A percentile compares a stretch with the other conserved stretches of the same genome.
Evolutionary conservation across 2,888 invertebrate genomes (phyloP).

Genomic region (Nysson spinosus): DNA sequence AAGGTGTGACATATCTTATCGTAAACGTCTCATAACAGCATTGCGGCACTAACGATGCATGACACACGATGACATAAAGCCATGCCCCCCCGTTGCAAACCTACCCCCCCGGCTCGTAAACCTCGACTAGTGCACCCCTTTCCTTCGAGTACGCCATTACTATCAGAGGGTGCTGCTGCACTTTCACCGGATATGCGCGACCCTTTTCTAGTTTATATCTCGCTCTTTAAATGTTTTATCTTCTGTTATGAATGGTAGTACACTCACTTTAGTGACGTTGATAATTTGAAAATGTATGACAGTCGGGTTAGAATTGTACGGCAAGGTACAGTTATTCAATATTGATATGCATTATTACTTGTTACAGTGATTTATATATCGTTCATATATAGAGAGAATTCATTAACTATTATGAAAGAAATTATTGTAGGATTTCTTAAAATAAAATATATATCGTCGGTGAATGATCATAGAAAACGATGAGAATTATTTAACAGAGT

Average conservation of each 20-base stretch:
- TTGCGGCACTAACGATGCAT: conserved; percentile 72
- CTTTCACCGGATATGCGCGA: background rate
- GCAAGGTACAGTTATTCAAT: no score
- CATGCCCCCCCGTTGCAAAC: conserved; percentile 52
- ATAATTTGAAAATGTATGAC: no score
- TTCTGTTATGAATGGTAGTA: background rate
- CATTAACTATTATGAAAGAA: no score
- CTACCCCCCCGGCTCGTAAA: conserved; percentile 65
- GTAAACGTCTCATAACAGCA: conserved; percentile 74
- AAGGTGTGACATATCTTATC: conserved; percentile 75
- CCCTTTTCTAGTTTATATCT: conserved; percentile 4
- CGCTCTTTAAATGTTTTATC: conserved; percentile 1
- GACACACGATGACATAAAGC: conserved; percentile 72
- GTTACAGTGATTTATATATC: no score
- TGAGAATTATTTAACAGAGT: no score
- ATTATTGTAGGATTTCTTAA: no score
- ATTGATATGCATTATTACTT: no score
- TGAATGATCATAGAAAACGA: no score
- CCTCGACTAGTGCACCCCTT: conserved; percentile 58
- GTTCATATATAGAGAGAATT: no score
- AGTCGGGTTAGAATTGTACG: no score
- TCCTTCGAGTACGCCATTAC: conserved; percentile 45
- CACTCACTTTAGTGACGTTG: no score
- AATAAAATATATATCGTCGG: no score
- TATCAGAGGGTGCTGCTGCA: conserved; percentile 19